phyloP scores from a whole-genome alignment of 1,140 invertebrate species.

The Proctacanthus coquilletti region DNA sequence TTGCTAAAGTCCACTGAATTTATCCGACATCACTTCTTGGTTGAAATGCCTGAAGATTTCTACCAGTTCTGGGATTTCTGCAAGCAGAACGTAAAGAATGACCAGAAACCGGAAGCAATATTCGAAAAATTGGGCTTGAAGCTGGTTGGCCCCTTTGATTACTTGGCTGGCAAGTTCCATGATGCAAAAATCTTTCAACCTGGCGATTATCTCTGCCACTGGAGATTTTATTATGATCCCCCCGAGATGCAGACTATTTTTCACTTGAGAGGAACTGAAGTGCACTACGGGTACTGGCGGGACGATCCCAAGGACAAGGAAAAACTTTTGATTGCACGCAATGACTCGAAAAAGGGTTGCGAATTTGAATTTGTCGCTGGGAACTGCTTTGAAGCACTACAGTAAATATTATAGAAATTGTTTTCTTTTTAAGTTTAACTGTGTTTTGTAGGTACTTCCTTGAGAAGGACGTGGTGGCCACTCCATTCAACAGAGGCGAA shows the following conservation, averaged over 20 bases:
- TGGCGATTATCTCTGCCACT: conserved; percentile 59
- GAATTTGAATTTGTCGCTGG: conserved; percentile 54
- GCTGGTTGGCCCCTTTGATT: conserved; percentile 77
- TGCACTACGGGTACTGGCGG: conserved; percentile 80
- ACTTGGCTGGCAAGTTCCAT: conserved; percentile 51
- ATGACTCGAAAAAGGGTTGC: conserved; percentile 48
- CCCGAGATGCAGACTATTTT: conserved; percentile 80
- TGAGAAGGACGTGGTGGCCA: conserved; percentile 42
- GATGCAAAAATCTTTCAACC: conserved; percentile 36
- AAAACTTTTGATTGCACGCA: conserved; percentile 62
- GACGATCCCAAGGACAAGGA: conserved; percentile 55
- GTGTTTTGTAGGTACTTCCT: conserved; percentile 39
- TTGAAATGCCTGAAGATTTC: conserved; percentile 81
- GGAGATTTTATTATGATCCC: conserved; percentile 86
- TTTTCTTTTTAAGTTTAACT: conserved; percentile 4
- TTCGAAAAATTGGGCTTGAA: conserved; percentile 47
- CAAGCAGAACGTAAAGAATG: conserved; percentile 39
- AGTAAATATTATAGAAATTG: conserved; percentile 39
- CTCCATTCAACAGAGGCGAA: conserved; percentile 47
- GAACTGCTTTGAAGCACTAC: conserved; percentile 73
- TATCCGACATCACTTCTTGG: conserved; percentile 60
- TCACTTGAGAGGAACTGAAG: conserved; percentile 47
- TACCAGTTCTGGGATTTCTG: conserved; percentile 73
- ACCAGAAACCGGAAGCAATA: conserved; percentile 31
- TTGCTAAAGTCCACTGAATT: conserved; percentile 29